phyloP scores from a whole-genome alignment of 2,797 vertebrate species.

The Furcifer pardalis region DNA sequence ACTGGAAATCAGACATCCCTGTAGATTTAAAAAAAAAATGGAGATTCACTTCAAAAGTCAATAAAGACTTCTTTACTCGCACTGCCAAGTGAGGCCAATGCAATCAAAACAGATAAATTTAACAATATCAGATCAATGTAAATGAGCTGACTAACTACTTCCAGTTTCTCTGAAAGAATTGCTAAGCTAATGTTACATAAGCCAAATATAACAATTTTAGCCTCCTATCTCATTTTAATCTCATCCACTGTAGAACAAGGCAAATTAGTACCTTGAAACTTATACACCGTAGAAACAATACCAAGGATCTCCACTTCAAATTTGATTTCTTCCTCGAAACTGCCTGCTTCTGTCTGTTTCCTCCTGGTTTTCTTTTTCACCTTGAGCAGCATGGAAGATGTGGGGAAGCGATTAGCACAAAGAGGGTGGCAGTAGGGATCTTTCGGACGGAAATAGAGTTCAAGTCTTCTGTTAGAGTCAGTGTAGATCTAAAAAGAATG shows the following conservation, averaged over 20 bases:
- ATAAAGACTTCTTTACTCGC: background rate
- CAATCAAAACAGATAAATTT: background rate
- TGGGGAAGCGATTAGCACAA: constrained; percentile 91
- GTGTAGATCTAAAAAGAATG: constrained; percentile 79
- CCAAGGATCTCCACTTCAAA: constrained; percentile 88
- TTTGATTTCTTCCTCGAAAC: constrained; percentile 60
- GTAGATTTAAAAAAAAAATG: background rate
- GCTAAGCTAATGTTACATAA: background rate
- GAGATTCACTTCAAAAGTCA: background rate
- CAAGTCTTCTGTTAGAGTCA: constrained; percentile 87
- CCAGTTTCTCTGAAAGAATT: background rate
- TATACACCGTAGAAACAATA: constrained; percentile 88
- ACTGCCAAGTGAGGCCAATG: background rate
- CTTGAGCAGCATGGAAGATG: constrained; percentile 88
- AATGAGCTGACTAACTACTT: background rate
- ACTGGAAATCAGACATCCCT: constrained; percentile 98
- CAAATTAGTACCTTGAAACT: constrained; percentile 89
- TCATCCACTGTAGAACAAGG: background rate
- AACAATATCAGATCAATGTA: background rate
- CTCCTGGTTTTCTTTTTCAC: constrained; percentile 80
- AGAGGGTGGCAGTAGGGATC: constrained; percentile 93
- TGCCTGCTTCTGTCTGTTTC: background rate
- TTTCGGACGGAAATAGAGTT: constrained; percentile 90
- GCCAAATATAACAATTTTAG: background rate
- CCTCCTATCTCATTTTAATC: background rate